These are phyloP conservation scores for Ataeniobius toweri DNA, from an alignment of 2,797 vertebrate species.

Conservation along the genomic window DNA sequence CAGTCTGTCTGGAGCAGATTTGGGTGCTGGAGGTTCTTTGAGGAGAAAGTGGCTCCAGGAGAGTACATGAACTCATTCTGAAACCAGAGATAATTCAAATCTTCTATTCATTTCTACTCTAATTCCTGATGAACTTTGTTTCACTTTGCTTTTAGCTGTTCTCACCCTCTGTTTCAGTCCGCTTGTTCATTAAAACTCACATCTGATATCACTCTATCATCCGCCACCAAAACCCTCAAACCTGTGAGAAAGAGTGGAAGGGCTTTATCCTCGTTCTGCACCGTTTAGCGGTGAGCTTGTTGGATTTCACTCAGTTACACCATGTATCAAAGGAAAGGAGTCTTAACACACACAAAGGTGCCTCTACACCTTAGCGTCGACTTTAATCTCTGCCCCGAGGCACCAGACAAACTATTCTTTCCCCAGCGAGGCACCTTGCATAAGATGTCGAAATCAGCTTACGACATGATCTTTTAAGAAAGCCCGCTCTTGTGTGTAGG, in stretches of 20 bases:
- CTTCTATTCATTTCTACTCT: conserved; percentile 21
- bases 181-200: conserved; percentile 35
- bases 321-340: conserved; percentile 70
- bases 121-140: conserved; percentile 37
- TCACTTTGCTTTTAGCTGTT: conserved; percentile 51
- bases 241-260: conserved; percentile 53
- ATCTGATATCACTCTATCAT: conserved; percentile 38
- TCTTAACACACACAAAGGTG: conserved; percentile 69
- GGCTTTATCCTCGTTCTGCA: conserved; percentile 58
- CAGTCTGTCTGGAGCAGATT: neutral
- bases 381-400: conserved; percentile 72
- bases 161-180: conserved; percentile 23
- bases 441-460: conserved; percentile 76
- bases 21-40: conserved; percentile 12
- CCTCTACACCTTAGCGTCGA: conserved; percentile 66
- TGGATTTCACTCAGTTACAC: conserved; percentile 75
- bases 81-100: conserved; percentile 25
- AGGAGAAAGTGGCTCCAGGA: conserved; percentile 21
- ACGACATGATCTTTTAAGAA: conserved; percentile 73
- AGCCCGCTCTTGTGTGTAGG: conserved; percentile 52
- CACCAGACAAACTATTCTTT: conserved; percentile 57
- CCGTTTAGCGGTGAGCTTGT: conserved; percentile 63
- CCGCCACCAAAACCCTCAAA: conserved; percentile 51
- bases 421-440: conserved; percentile 65
- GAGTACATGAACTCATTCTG: conserved; percentile 4